A percentile compares a stretch with the other conserved stretches of the same genome.
Conservation (phyloP, 2,113 vertebrate species). For the Crotalus horridus region DNA sequence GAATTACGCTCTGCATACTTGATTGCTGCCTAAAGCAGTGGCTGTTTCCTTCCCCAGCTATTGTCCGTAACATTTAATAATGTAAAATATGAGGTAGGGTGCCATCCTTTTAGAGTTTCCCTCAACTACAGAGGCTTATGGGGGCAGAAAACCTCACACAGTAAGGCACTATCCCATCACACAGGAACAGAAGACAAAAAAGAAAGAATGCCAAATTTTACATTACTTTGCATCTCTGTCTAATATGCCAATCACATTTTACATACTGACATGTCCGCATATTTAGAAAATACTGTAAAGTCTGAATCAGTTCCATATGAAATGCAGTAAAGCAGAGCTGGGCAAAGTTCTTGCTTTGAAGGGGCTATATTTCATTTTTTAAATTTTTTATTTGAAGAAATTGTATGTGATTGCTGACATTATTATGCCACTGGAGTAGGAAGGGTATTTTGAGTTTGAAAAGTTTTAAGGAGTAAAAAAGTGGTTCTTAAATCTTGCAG, state of each 20-base stretch:
- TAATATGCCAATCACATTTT: neutral
- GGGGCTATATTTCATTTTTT: neutral
- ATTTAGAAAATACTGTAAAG: neutral
- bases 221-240: neutral
- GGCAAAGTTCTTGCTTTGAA: neutral
- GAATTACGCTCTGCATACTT: neutral
- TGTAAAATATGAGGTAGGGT: neutral
- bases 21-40: neutral
- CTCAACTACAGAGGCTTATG: neutral
- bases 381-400: neutral
- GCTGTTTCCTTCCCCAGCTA: neutral
- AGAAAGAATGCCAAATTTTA: neutral
- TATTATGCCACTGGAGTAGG: neutral
- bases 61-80: neutral
- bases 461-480: neutral
- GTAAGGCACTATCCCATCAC: neutral
- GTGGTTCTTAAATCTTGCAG: neutral
- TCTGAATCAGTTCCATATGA: neutral
- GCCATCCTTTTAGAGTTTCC: neutral
- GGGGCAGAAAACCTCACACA: neutral
- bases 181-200: neutral
- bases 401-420: neutral
- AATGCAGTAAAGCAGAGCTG: neutral
- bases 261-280: neutral
- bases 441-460: neutral